Evolutionary conservation across 2,888 invertebrate genomes (phyloP).

Genomic region (Reticulitermes lucifugus): DNA sequence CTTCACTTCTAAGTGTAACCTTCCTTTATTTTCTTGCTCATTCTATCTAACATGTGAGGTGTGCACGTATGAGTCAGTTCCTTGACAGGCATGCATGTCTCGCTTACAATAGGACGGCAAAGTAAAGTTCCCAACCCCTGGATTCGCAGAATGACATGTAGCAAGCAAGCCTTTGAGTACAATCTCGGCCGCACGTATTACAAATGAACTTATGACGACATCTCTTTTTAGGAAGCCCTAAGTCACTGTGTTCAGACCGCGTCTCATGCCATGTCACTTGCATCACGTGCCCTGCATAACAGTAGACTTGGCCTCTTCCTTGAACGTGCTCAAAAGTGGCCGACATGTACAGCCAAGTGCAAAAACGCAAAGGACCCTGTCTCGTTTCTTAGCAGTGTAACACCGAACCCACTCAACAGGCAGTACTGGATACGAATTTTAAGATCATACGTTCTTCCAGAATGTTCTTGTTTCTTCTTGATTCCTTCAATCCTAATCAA

Average conservation of each 20-base stretch:
- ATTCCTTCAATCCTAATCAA: too few relatives aligned
- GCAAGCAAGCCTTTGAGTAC: not conserved
- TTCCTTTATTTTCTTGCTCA: not conserved
- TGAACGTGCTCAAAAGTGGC: conserved; percentile 19
- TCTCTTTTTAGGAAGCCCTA: conserved; percentile 22
- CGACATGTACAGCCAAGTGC: not conserved
- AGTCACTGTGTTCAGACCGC: not conserved
- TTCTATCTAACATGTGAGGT: not conserved
- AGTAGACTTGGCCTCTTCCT: conserved; percentile 31
- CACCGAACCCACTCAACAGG: too few relatives aligned
- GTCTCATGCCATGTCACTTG: conserved; percentile 34
- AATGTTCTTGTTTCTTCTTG: too few relatives aligned
- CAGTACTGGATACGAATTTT: too few relatives aligned
- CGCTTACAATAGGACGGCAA: not conserved
- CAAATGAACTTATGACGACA: conserved; percentile 26
- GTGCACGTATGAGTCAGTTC: too few relatives aligned
- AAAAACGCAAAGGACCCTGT: not conserved
- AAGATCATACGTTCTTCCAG: too few relatives aligned
- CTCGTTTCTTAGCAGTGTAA: not conserved
- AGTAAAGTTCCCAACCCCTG: conserved; percentile 9
- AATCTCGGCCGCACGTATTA: conserved; percentile 2
- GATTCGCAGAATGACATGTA: not conserved
- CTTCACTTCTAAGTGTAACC: not conserved
- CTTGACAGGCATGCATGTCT: not conserved
- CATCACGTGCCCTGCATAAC: conserved; percentile 36